Base-by-base conservation (phyloP, 2,113 vertebrate genomes). In the Vulpes lagopus region DNA sequence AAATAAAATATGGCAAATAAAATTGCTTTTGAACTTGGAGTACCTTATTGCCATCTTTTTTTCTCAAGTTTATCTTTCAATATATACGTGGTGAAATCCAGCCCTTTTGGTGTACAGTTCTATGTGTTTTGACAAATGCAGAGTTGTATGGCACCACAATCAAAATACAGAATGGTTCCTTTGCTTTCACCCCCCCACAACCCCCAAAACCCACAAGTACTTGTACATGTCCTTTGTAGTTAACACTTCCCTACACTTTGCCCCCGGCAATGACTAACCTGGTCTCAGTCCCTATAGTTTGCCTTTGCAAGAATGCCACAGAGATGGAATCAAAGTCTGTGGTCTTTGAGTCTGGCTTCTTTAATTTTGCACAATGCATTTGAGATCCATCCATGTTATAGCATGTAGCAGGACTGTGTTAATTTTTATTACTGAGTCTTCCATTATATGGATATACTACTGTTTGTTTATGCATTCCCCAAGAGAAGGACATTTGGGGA, bases 1-100 rank as follows among this genome's bases (percentile, higher is more conserved):
- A 93, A 82, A 94, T 62, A 55, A 71, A 94, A 94, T 20, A 82
- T 69, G 20, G 10, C 35, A 81, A 76, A 19, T 92, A 35, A 35
- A 35, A 35, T 35, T 35, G 35, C 35, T 35, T 35, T 35, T 78
- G 69, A 94, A 91, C 27, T 88, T 93, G 67, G 62, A 57, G 53
- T 96, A 65, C 79, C 90, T 96, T 91, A 79, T 86, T 83, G 32
- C 5, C 14, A 51, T 67, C 23, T 19, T 82, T 85, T 83, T 83
- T 85, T 85, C 17, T 86, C 11, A 73, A 67, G 38, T 51, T 84
- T 85, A n/a, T 55, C 91, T 92, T 95, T 94, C 32, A 64, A 35
- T 67, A 81, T 27, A 19, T 32, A 93, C 30, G 27, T 14, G 82
- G 51, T 89, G 74, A 91, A 60, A 74, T 30, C 62, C 3, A 67